A percentile compares a stretch with the other conserved stretches of the same genome.
These are phyloP conservation scores for Jaculus jaculus DNA, from an alignment of 2,113 vertebrate genomes.

Conservation along the genomic window DNA sequence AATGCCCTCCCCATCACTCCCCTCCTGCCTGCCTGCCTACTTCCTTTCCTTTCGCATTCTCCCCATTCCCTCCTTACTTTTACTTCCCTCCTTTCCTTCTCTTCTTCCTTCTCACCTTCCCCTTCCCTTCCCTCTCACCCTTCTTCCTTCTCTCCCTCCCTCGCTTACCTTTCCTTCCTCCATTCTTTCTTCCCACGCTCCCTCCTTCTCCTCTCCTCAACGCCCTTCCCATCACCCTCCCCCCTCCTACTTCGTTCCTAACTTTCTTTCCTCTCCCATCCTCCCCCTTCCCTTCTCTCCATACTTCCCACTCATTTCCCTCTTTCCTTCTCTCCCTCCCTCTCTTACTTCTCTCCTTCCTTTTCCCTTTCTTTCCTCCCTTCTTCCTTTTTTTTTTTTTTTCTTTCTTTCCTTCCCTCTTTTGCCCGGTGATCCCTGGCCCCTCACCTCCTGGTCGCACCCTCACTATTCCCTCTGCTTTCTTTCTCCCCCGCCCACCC, in stretches of 20 bases:
- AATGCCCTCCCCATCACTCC: neutral
- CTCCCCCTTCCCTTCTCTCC: too few relatives aligned
- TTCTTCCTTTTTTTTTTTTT: too few relatives aligned
- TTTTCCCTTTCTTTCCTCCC: neutral
- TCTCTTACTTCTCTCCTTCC: neutral
- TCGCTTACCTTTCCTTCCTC: too few relatives aligned
- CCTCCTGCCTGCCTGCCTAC: too few relatives aligned
- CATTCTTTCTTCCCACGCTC: neutral
- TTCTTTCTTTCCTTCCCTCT: neutral
- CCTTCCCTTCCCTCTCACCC: accelerated
- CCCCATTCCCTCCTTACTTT: neutral
- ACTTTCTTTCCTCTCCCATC: too few relatives aligned
- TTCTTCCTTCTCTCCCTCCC: too few relatives aligned
- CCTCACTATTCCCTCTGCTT: neutral
- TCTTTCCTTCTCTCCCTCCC: neutral
- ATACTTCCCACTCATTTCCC: neutral
- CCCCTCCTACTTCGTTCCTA: neutral
- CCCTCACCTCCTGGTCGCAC: neutral
- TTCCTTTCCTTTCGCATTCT: too few relatives aligned
- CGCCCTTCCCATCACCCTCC: neutral
- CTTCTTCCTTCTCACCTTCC: too few relatives aligned
- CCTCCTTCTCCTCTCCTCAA: neutral
- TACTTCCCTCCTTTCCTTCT: neutral
- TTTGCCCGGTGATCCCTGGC: neutral
- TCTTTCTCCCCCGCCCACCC: too few relatives aligned